phyloP scores from a whole-genome alignment of 2,113 vertebrate species.

The Baryphthengus martii region DNA sequence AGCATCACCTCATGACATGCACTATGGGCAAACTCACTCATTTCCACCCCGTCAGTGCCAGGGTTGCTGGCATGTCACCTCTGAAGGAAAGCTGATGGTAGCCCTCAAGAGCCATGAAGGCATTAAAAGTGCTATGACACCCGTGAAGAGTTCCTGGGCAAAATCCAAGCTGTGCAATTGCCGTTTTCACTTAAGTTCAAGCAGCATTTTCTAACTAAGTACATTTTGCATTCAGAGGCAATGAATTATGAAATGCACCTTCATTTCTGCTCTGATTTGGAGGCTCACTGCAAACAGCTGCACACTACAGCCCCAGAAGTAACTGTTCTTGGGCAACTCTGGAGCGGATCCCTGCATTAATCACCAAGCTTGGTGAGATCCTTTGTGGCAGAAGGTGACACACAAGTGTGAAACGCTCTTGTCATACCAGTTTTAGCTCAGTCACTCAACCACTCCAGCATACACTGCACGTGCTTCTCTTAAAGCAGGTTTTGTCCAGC shows the following conservation, averaged over 20 bases:
- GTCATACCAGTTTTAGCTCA: neutral
- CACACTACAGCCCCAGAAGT: rapidly evolving
- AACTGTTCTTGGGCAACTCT: neutral
- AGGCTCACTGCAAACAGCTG: neutral
- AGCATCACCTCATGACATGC: neutral
- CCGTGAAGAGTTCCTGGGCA: neutral
- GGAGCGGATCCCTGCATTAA: neutral
- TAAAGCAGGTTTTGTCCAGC: neutral
- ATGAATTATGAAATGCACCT: neutral
- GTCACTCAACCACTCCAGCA: neutral
- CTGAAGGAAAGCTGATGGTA: neutral
- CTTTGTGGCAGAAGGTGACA: neutral
- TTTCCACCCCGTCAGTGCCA: neutral
- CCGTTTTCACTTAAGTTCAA: neutral
- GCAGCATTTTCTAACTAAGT: neutral
- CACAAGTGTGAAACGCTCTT: neutral
- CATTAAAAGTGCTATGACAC: neutral
- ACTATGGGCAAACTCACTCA: neutral
- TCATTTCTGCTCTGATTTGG: neutral
- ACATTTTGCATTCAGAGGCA: neutral
- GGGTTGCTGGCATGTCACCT: neutral
- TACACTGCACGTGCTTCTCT: neutral
- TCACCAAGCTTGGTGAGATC: neutral
- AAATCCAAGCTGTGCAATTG: neutral
- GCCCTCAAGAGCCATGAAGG: neutral